These are phyloP conservation scores for Steinernema khuongi DNA, from an alignment of 1,140 invertebrate genomes.

Conservation along the genomic window DNA sequence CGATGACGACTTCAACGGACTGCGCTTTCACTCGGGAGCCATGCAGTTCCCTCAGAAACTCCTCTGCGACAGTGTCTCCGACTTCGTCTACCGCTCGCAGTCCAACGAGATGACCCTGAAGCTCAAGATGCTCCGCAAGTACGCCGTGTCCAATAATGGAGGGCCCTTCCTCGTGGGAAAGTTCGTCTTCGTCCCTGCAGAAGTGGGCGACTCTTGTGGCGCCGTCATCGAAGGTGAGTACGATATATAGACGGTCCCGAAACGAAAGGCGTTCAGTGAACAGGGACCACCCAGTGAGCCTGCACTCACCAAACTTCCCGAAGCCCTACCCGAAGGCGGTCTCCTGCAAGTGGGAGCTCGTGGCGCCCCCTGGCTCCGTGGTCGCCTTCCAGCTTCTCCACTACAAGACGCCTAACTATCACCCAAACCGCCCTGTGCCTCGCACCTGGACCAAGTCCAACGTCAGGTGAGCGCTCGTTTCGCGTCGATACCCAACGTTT, in stretches of 20 bases:
- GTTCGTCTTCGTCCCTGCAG: conserved; percentile 28
- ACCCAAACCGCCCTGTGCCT: conserved; percentile 17
- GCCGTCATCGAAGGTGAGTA: conserved; percentile 26
- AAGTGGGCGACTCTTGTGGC: conserved; percentile 23
- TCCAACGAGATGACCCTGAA: conserved; percentile 42
- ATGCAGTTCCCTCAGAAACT: conserved; percentile 17
- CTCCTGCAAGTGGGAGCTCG: conserved; percentile 4
- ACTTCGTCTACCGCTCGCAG: conserved; percentile 42
- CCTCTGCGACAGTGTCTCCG: conserved; percentile 14
- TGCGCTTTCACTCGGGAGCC: conserved; percentile 15
- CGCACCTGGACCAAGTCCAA: background rate
- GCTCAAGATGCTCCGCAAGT: conserved; percentile 23
- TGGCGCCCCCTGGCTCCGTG: conserved; percentile 26
- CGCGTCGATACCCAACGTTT: background rate
- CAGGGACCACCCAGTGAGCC: conserved; percentile 32
- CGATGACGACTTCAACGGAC: conserved; percentile 21
- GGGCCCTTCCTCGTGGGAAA: background rate
- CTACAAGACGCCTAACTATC: conserved; percentile 33
- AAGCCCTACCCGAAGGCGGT: conserved; percentile 35
- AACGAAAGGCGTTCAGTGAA: conserved; percentile 6
- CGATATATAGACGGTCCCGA: background rate
- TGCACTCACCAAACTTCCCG: conserved; percentile 60
- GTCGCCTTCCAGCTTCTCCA: conserved; percentile 24
- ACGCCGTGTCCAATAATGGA: background rate
- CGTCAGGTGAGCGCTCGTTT: conserved; percentile 14